Evolutionary conservation across 2,113 vertebrate species (phyloP), one percentile per base, ranked within the genome.

Genomic region (Pipa parva): DNA sequence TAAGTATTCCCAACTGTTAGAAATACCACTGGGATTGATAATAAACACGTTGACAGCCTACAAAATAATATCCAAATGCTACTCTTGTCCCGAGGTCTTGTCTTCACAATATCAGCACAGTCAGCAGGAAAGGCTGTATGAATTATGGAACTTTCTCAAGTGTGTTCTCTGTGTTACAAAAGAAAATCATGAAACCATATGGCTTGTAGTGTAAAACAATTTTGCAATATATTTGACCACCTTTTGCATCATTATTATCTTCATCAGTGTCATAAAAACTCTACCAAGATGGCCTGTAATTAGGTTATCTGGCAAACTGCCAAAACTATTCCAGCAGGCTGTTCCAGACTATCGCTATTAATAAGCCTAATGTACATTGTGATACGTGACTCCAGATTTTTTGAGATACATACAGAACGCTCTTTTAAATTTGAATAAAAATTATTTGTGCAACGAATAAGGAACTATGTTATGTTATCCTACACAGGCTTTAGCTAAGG

Each of bases 171-270:
- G n/a, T n/a, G n/a, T n/a, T 42, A 17, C n/a, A n/a, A 42, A 31
- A 39, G 15, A 42, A 17, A 42, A 3, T 42, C 15, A 42, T 42
- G 15, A 42, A 42, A 42, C 39, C 39, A 42, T 42, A 42, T 42
- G 39, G 39, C n/a, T 42, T 42, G 3, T n/a, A 42, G 39, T 42
- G 39, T 42, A 3, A 42, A 1, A 17, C n/a, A n/a, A n/a, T n/a
- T n/a, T 42, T 42, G 39, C 13, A 42, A 42, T 42, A 18, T 15
- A 42, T 28, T 54, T 29, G 20, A 48, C 12, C 7, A 45, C 20
- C 39, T 36, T 11, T n/a, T 55, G 51, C 13, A 29, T 66, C 52
- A 66, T 66, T 57, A 33, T 57, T 64, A 55, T 42, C 57, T 31
- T 57, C 27, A 42, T 42, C 18, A 31, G 11, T 31, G 37, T 54